Evolutionary conservation across 2,113 vertebrate species (phyloP), one percentile per base, ranked within the genome.

Genomic region (Atlantisia rogersi): DNA sequence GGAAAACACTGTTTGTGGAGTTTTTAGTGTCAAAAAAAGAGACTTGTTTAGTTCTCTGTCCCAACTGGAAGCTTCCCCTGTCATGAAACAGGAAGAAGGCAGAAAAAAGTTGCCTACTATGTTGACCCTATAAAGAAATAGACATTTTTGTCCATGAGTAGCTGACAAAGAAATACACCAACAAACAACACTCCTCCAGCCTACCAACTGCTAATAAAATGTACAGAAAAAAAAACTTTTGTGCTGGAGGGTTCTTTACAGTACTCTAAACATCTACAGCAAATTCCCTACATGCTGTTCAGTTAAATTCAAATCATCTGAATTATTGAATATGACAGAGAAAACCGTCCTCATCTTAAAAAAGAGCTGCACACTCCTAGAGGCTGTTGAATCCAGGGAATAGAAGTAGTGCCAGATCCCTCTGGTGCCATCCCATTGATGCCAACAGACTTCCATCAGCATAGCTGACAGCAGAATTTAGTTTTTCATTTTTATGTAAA

Each of bases 301-400:
- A 89, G 56, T 88, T 87, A 82, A 68, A 37, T 95, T 94, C 88
- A 95, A 96, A 91, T 78, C 60, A 71, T 86, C 32, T 90, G 93
- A 91, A 87, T 91, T 95, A 95, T 79, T 92, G 42, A 95, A 85
- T 79, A 82, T 91, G 94, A 96, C 96, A 96, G 81, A 87, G 81
- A 91, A 94, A 95, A 60, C 70, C 39, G 89, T 50, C 62, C 44
- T 91, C 21, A 28, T 87, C 78, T 90, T 87, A 70, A 89, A 95
- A 46, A 94, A 92, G 93, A 91, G 53, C 84, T 91, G 70, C 67
- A 55, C 1, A 0, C 3, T 96, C 77, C 84, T 82, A 40, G 50
- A 29, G 88, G 91, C 86, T 92, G 87, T 89, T 0, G 2, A 84
- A 84, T 91, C 62, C 91, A 84, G 42, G 89, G 83, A 75, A 94